Evolutionary conservation across 2,113 vertebrate genomes (phyloP).

Genomic region (Epinephelus fuscoguttatus): DNA sequence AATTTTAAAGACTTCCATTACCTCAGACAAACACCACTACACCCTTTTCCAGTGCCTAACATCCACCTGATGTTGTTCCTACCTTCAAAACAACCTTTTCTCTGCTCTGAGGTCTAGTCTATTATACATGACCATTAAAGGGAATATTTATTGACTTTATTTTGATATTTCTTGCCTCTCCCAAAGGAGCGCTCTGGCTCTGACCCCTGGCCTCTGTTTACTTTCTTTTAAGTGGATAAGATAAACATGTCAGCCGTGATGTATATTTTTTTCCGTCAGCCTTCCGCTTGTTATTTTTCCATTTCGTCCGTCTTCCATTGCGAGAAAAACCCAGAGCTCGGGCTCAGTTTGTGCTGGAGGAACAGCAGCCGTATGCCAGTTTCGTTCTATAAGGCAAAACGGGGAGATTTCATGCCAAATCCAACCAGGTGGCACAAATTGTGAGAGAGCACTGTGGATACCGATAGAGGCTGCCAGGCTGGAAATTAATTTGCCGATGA

Average conservation of each 20-base stretch:
- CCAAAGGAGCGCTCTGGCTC: conserved; percentile 2
- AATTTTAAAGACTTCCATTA: conserved; percentile 10
- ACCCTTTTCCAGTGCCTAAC: background rate
- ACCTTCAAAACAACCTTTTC: background rate
- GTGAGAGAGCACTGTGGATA: conserved; percentile 38
- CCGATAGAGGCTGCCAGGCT: conserved; percentile 36
- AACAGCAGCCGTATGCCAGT: conserved; percentile 43
- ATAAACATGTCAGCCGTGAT: conserved; percentile 60
- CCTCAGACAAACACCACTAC: conserved; percentile 13
- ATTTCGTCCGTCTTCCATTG: conserved; percentile 16
- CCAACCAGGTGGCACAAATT: conserved; percentile 67
- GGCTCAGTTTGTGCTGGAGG: conserved; percentile 14
- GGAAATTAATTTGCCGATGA: conserved; percentile 44
- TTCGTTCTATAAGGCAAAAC: conserved; percentile 50
- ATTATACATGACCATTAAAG: conserved; percentile 34
- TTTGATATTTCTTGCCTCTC: conserved; percentile 31
- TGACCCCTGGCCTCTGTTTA: conserved; percentile 59
- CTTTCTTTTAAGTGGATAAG: conserved; percentile 24
- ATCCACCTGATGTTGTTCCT: background rate
- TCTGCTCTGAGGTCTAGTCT: background rate
- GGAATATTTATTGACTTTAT: conserved; percentile 24
- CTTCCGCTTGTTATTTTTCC: conserved; percentile 39
- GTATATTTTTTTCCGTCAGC: conserved; percentile 36
- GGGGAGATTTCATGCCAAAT: conserved; percentile 59
- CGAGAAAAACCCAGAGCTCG: conserved; percentile 27